Conservation (phyloP, 2,113 vertebrate genomes). For the Phainopepla nitens region DNA sequence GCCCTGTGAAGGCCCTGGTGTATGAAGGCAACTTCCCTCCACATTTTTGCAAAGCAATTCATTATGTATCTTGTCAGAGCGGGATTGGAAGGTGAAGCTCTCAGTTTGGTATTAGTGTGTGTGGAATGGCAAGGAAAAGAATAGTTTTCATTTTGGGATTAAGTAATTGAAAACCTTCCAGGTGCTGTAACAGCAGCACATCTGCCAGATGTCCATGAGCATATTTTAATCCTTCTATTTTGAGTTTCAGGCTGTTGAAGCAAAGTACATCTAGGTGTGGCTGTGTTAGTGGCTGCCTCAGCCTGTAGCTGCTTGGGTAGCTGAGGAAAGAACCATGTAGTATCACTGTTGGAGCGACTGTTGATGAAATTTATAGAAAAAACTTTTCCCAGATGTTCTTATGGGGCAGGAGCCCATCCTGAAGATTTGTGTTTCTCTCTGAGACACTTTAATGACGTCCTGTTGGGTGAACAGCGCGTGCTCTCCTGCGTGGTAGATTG, state of each 20-base stretch:
- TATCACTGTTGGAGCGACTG: not conserved
- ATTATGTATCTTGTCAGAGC: not conserved
- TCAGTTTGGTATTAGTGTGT: not conserved
- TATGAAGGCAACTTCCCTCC: not conserved
- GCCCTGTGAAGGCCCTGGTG: not conserved
- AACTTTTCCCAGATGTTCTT: conserved; percentile 44
- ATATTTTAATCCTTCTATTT: not conserved
- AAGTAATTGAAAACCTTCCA: conserved; percentile 1
- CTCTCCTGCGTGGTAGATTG: conserved; percentile 20
- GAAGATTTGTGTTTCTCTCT: conserved; percentile 34
- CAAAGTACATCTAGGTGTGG: not conserved
- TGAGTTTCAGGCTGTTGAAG: not conserved
- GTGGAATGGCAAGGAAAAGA: not conserved
- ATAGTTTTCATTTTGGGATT: not conserved
- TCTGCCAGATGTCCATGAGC: not conserved
- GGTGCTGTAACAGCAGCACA: not conserved
- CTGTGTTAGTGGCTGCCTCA: not conserved
- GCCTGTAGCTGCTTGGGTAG: not conserved
- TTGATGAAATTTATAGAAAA: not conserved
- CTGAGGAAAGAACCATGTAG: not conserved
- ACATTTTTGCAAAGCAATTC: not conserved
- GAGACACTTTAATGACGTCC: conserved; percentile 34
- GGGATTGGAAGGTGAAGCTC: not conserved
- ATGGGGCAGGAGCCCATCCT: not conserved
- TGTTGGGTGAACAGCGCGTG: not conserved